A percentile compares a stretch with the other conserved stretches of the same genome.
Evolutionary conservation across 2,888 invertebrate species (phyloP).

Genomic region (Nyleta sp.): DNA sequence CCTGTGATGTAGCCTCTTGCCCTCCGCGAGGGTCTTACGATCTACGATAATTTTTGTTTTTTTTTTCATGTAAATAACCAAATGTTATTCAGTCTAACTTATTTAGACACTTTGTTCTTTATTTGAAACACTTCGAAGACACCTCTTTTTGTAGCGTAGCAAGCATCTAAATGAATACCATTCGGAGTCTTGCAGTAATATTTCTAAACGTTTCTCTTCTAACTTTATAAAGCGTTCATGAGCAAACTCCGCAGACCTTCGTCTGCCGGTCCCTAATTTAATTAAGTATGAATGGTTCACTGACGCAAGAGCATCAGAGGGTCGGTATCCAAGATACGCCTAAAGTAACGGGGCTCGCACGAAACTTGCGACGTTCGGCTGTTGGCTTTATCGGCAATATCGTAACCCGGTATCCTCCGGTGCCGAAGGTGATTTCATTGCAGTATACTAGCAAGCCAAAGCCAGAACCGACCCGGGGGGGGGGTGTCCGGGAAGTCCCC

Average conservation of each 20-base stretch:
- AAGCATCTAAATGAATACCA: too few species aligned
- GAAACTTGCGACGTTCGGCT: constrained; percentile 64
- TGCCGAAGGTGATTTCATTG: constrained; percentile 55
- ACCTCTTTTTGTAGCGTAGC: too few species aligned
- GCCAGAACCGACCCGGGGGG: constrained; percentile 13
- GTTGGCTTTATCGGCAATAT: constrained; percentile 61
- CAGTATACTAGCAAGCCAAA: constrained; percentile 36
- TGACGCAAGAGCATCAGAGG: constrained; percentile 58
- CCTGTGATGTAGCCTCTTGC: too few species aligned
- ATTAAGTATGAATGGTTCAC: constrained; percentile 62
- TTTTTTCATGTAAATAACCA: too few species aligned
- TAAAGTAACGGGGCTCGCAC: constrained; percentile 36
- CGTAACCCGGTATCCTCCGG: constrained; percentile 45
- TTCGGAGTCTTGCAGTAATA: constrained; percentile 11
- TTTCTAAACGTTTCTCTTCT: constrained; percentile 16
- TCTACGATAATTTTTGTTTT: too few species aligned
- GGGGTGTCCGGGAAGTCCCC: constrained; percentile 46
- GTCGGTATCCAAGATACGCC: constrained; percentile 57
- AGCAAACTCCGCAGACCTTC: constrained; percentile 18
- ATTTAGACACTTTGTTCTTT: too few species aligned
- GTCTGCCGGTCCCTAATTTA: constrained; percentile 56
- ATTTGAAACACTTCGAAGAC: too few species aligned
- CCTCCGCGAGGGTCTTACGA: too few species aligned
- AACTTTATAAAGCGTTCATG: constrained; percentile 40
- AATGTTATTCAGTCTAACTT: too few species aligned